phyloP scores from a whole-genome alignment of 2,797 vertebrate species.

The Cyprinella venusta region DNA sequence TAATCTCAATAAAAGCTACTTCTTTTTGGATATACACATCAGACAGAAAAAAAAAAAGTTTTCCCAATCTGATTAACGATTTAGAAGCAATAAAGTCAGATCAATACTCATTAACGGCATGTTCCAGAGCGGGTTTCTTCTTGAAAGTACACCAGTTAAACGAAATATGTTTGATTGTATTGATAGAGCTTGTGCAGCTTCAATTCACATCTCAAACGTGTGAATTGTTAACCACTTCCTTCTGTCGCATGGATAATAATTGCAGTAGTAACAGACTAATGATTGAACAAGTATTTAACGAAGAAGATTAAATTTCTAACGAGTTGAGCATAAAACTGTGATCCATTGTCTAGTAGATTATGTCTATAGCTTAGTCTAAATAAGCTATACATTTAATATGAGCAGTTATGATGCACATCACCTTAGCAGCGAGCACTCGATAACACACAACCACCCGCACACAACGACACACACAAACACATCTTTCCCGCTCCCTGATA shows the following conservation, averaged over 20 bases:
- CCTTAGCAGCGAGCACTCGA: constrained; percentile 39
- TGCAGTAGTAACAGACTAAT: constrained; percentile 32
- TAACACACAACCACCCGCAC: constrained; percentile 1
- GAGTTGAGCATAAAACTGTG: constrained; percentile 13
- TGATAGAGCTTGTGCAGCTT: constrained; percentile 66
- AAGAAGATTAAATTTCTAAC: constrained; percentile 15
- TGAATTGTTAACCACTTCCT: background rate
- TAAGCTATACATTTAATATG: constrained; percentile 21
- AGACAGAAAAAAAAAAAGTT: background rate
- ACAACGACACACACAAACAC: background rate
- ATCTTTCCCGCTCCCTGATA: constrained; percentile 23
- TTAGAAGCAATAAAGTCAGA: constrained; percentile 1
- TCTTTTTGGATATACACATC: constrained; percentile 6
- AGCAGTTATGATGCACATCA: constrained; percentile 34
- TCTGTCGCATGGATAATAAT: background rate
- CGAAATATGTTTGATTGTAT: constrained; percentile 36
- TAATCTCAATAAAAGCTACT: constrained; percentile 31
- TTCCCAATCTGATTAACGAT: background rate
- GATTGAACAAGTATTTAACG: constrained; percentile 18
- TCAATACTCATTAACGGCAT: background rate
- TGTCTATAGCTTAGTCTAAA: background rate
- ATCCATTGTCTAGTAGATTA: background rate
- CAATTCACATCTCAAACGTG: constrained; percentile 2
- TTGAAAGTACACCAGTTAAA: background rate
- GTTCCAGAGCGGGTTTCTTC: constrained; percentile 7